Conservation (phyloP, 2,797 vertebrate species). For the Holocentrus rufus region DNA sequence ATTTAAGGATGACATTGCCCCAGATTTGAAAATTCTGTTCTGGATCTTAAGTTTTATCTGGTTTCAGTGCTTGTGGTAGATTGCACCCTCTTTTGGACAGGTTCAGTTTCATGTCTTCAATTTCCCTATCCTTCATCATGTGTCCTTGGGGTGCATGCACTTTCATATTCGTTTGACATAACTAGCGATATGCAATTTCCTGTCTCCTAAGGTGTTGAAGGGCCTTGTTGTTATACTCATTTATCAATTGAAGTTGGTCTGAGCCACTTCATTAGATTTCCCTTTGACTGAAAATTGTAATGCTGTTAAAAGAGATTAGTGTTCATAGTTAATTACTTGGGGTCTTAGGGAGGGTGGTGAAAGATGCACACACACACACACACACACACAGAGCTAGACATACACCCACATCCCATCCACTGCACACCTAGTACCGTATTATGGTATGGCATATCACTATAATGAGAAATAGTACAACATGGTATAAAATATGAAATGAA, state of each 20-base stretch:
- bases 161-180: neutral
- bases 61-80: slow-evolving; percentile 21
- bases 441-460: slow-evolving; percentile 28
- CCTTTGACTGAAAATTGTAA: slow-evolving; percentile 7
- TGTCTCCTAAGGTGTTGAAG: neutral
- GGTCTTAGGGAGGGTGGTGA: neutral
- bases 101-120: slow-evolving; percentile 10
- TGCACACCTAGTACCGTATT: slow-evolving; percentile 1
- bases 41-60: slow-evolving; percentile 48
- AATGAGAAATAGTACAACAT: neutral
- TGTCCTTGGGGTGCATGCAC: neutral
- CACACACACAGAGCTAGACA: neutral
- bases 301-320: neutral
- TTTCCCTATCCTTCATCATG: neutral
- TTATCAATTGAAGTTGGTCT: neutral
- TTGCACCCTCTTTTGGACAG: slow-evolving; percentile 50
- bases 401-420: neutral
- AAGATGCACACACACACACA: slow-evolving; percentile 11
- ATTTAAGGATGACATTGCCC: slow-evolving; percentile 63
- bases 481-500: slow-evolving; percentile 43
- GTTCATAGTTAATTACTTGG: neutral
- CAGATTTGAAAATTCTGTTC: slow-evolving; percentile 64
- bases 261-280: neutral
- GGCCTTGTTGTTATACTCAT: neutral
- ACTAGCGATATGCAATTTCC: neutral